phyloP scores from a whole-genome alignment of 2,113 vertebrate genomes.

The Mesocricetus auratus region DNA sequence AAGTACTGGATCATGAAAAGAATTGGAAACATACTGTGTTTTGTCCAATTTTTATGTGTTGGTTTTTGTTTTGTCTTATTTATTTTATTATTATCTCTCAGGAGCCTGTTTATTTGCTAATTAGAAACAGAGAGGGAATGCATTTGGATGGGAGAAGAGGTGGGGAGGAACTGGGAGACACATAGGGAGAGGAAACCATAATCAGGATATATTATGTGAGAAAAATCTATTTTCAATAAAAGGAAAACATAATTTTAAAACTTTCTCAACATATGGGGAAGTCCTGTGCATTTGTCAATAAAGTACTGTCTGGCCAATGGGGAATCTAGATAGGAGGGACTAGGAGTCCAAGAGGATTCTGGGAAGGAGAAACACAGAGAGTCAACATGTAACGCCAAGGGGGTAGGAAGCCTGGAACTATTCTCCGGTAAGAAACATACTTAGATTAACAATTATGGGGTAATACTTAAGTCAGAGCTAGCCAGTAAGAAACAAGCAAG shows the following conservation, averaged over 20 bases:
- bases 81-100: not conserved
- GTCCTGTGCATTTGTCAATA: no score
- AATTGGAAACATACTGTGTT: conserved; percentile 11
- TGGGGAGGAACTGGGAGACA: not conserved
- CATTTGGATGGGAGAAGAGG: not conserved
- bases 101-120: not conserved
- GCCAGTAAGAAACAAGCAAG: no score
- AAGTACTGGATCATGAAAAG: conserved; percentile 44
- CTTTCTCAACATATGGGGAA: not conserved
- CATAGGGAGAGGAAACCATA: not conserved
- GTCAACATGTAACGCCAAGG: no score
- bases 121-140: not conserved
- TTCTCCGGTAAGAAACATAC: no score
- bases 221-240: not conserved
- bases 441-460: no score
- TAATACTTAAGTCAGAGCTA: no score
- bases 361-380: no score
- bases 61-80: not conserved
- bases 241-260: not conserved
- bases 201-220: not conserved
- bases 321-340: no score
- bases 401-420: no score
- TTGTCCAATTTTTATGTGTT: not conserved
- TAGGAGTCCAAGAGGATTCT: no score
- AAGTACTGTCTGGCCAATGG: no score